phyloP scores from a whole-genome alignment of 2,888 invertebrate genomes.

The Boloria selene region DNA sequence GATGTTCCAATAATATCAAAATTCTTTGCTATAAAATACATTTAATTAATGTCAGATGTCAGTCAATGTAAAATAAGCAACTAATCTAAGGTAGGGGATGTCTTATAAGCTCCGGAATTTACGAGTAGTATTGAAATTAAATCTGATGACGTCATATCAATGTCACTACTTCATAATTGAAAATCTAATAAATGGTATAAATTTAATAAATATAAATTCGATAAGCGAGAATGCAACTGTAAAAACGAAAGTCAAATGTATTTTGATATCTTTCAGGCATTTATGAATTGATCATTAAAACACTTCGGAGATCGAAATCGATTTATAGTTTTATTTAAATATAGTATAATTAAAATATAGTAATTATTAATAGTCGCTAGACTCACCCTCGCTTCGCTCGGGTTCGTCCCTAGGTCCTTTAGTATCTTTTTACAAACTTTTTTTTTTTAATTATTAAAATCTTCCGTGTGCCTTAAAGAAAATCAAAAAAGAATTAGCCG shows the following conservation, averaged over 20 bases:
- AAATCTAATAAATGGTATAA: constrained; percentile 13
- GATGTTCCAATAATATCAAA: background rate
- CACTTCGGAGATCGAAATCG: too few relatives aligned
- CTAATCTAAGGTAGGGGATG: constrained; percentile 3
- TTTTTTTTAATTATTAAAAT: too few relatives aligned
- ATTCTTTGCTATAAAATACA: constrained; percentile 5
- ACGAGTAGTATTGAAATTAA: constrained; percentile 19
- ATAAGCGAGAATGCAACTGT: background rate
- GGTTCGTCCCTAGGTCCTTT: too few relatives aligned
- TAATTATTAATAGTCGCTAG: too few relatives aligned
- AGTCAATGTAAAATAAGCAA: constrained; percentile 22
- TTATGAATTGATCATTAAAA: background rate
- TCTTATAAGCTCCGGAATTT: background rate
- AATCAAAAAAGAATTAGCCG: too few relatives aligned
- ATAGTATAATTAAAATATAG: too few relatives aligned
- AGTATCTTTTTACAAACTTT: too few relatives aligned
- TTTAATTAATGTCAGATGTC: constrained; percentile 20
- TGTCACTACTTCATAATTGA: constrained; percentile 22
- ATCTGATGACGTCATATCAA: constrained; percentile 27
- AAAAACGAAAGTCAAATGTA: background rate
- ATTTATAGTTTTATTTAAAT: too few relatives aligned
- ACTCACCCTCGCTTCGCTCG: too few relatives aligned
- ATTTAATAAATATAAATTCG: constrained; percentile 13
- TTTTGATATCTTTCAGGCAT: background rate
- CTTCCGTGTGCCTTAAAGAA: too few relatives aligned